phyloP scores from a whole-genome alignment of 2,797 vertebrate genomes.

The Phalloptychus januarius region DNA sequence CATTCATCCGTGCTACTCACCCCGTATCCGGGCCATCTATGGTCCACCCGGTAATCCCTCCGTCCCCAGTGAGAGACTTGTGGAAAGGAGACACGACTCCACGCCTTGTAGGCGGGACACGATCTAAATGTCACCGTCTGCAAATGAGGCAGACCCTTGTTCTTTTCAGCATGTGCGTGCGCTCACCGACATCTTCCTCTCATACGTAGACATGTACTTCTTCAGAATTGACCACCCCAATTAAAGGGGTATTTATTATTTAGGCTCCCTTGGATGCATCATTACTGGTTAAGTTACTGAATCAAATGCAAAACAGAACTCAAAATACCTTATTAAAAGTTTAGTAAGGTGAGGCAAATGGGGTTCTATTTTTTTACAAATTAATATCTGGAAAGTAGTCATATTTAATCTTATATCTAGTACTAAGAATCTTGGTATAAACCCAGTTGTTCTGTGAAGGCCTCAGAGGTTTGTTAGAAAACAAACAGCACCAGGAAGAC shows the following conservation, averaged over 20 bases:
- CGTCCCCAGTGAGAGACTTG: constrained; percentile 47
- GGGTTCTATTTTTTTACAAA: neutral
- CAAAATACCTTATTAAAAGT: neutral
- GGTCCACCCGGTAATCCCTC: constrained; percentile 50
- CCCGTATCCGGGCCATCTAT: constrained; percentile 55
- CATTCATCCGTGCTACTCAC: constrained; percentile 46
- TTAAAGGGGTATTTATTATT: neutral
- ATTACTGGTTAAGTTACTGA: neutral
- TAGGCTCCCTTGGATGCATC: neutral
- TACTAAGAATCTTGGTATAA: neutral
- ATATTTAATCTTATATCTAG: neutral
- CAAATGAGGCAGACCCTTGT: constrained; percentile 32
- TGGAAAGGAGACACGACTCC: constrained; percentile 61
- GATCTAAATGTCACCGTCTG: constrained; percentile 61
- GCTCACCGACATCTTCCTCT: neutral
- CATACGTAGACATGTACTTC: neutral
- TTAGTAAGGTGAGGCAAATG: neutral
- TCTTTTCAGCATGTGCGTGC: constrained; percentile 7
- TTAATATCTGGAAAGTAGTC: neutral
- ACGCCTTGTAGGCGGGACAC: constrained; percentile 79
- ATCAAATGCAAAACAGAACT: neutral
- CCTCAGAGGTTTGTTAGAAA: no score
- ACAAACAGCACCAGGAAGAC: no score
- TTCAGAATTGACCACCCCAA: neutral
- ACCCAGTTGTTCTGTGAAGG: neutral